Evolutionary conservation across 1,140 invertebrate genomes (phyloP), one percentile per base, ranked within the genome.

Genomic region (Procambarus clarkii): DNA sequence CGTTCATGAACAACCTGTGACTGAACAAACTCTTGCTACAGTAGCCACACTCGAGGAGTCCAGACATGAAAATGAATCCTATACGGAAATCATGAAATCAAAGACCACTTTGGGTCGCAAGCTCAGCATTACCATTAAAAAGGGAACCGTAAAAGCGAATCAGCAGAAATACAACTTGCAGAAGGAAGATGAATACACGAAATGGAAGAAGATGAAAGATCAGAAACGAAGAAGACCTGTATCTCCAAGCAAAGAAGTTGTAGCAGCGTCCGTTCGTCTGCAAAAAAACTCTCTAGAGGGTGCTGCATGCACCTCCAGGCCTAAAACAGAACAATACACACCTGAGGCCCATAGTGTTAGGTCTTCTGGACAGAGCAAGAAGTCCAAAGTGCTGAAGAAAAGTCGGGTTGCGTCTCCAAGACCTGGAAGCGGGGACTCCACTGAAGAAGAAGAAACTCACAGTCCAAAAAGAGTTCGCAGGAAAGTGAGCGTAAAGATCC

Each of bases 121-220:
- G 71, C 69, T 90, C 2, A 90, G 88, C 74, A 84, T 90, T 24
- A 90, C 24, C 13, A 90, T 90, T 2, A 83, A 84, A n/a, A 84
- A 60, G 2, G 88, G 88, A n/a, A 84, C 74, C 3, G 88, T 90
- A 2, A 74, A 48, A 54, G 81, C 81, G 2, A 84, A 13, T 44
- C 88, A 85, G 48, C 24, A 58, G 18, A 84, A 54, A 24, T 90
- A 85, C 15, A 54, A 84, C 13, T 9, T 34, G 34, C 46, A 46
- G 21, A 13, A 34, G 44, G 81, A 85, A 78, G 81, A 90, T 21
- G 82, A 85, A 8, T 90, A 84, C 44, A 58, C 50, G 0, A 85
- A 77, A 5, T 90, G 88, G 88, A 90, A 90, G 58, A 90, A 60
- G 21, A 45, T 71, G 1, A 83, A 48, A 71, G 48, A 13, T 50